Evolutionary conservation across 2,797 vertebrate species (phyloP).

Genomic region (Crocodylus rhombifer): DNA sequence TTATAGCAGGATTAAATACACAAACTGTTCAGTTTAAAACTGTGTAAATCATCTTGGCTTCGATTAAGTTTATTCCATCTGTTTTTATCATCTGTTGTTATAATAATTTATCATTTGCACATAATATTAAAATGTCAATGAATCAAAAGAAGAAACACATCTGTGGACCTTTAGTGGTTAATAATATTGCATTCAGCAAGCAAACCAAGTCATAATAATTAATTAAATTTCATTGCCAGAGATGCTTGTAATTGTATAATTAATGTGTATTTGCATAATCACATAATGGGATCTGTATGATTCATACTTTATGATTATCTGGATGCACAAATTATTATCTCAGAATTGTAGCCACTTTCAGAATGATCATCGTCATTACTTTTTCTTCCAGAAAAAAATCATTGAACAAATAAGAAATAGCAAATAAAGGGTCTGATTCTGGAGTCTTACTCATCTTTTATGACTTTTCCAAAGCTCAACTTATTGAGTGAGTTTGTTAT

Average conservation of each 20-base stretch:
- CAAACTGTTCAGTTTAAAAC: constrained; percentile 72
- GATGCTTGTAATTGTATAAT: constrained; percentile 80
- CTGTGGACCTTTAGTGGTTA: constrained; percentile 66
- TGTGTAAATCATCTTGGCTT: constrained; percentile 74
- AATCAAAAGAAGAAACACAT: constrained; percentile 69
- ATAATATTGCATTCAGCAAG: constrained; percentile 63
- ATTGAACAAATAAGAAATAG: constrained; percentile 1
- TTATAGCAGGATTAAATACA: constrained; percentile 63
- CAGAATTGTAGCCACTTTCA: constrained; percentile 58
- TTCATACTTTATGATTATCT: constrained; percentile 74
- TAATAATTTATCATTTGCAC: constrained; percentile 74
- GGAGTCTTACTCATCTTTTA: background rate
- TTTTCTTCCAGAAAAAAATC: constrained; percentile 37
- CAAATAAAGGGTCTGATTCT: background rate
- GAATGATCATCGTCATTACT: constrained; percentile 4
- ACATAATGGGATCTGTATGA: constrained; percentile 71
- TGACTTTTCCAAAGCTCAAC: background rate
- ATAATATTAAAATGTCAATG: constrained; percentile 76
- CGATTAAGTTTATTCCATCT: constrained; percentile 80
- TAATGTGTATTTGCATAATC: constrained; percentile 79
- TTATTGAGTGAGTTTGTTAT: background rate
- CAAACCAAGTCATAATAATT: constrained; percentile 73
- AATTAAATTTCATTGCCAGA: constrained; percentile 77
- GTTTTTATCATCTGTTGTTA: constrained; percentile 80
- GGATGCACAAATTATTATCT: constrained; percentile 68